Evolutionary conservation across 2,888 invertebrate species (phyloP).

Genomic region (Dexiosoma caninum): DNA sequence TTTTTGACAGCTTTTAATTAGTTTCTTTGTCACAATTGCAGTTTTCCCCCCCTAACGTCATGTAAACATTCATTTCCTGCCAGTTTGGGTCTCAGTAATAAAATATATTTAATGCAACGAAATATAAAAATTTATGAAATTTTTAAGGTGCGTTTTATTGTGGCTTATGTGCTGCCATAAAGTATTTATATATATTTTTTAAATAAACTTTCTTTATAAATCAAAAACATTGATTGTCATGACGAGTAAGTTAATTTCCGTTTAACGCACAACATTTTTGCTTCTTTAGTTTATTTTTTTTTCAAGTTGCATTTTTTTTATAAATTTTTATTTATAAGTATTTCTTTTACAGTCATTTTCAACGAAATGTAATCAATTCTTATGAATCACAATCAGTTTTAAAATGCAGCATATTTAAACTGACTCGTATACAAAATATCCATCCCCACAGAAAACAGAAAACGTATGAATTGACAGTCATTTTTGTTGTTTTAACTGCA

Average conservation of each 20-base stretch:
- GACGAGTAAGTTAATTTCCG: slow-evolving; percentile 59
- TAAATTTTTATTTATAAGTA: neutral
- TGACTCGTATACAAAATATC: neutral
- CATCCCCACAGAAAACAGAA: too few relatives aligned
- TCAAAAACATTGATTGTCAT: slow-evolving; percentile 50
- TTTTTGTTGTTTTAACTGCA: neutral
- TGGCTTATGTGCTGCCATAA: slow-evolving; percentile 1
- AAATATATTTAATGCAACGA: neutral
- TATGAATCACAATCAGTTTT: slow-evolving; percentile 45
- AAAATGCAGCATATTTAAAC: slow-evolving; percentile 3
- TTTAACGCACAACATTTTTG: slow-evolving; percentile 20
- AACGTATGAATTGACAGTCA: neutral
- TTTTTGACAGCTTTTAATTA: neutral
- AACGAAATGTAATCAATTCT: slow-evolving; percentile 39
- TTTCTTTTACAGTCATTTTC: neutral
- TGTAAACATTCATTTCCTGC: slow-evolving; percentile 48
- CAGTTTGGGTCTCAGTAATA: neutral
- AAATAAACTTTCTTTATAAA: slow-evolving; percentile 43
- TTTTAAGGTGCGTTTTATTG: slow-evolving; percentile 37
- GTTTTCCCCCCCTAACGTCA: neutral
- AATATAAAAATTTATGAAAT: neutral
- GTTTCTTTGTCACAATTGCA: slow-evolving; percentile 18
- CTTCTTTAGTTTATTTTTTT: neutral
- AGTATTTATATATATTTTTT: neutral
- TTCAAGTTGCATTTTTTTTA: neutral